A percentile compares a stretch with the other conserved stretches of the same genome.
Evolutionary conservation across 2,797 vertebrate genomes (phyloP).

Genomic region (Peromyscus nudipes): DNA sequence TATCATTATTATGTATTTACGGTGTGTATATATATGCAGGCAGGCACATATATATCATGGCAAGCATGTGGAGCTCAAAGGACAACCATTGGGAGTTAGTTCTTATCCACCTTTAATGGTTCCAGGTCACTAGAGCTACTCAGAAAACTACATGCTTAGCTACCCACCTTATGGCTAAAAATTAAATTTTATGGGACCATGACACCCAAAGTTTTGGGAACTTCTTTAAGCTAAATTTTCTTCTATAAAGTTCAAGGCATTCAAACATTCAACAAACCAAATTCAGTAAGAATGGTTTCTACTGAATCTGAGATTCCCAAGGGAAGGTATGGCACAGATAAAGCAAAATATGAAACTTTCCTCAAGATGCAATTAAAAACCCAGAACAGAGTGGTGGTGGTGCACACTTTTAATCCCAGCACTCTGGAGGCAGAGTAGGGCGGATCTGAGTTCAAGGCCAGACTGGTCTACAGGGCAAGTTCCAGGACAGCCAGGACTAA

Average conservation of each 20-base stretch:
- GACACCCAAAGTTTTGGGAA: conserved; percentile 54
- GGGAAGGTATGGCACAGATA: conserved; percentile 54
- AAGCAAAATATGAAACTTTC: conserved; percentile 58
- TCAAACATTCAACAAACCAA: conserved; percentile 61
- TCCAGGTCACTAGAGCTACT: neutral
- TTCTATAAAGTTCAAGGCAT: conserved; percentile 27
- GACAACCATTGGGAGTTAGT: neutral
- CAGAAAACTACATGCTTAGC: neutral
- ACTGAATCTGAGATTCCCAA: conserved; percentile 5
- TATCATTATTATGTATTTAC: neutral
- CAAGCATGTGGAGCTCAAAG: neutral
- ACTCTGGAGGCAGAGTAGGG: neutral
- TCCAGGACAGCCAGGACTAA: neutral
- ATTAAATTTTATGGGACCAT: neutral
- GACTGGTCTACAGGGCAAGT: neutral
- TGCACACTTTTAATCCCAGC: neutral
- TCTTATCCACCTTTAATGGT: neutral
- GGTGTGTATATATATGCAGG: neutral
- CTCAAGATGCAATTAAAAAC: neutral
- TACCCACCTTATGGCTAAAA: neutral
- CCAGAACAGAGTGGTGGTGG: neutral
- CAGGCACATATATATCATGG: neutral
- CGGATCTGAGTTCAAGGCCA: neutral
- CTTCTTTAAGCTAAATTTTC: conserved; percentile 54
- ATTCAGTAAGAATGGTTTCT: conserved; percentile 26